A percentile compares a stretch with the other conserved stretches of the same genome.
Evolutionary conservation across 1,140 invertebrate genomes (phyloP).

Genomic region (Hyles vespertilio): DNA sequence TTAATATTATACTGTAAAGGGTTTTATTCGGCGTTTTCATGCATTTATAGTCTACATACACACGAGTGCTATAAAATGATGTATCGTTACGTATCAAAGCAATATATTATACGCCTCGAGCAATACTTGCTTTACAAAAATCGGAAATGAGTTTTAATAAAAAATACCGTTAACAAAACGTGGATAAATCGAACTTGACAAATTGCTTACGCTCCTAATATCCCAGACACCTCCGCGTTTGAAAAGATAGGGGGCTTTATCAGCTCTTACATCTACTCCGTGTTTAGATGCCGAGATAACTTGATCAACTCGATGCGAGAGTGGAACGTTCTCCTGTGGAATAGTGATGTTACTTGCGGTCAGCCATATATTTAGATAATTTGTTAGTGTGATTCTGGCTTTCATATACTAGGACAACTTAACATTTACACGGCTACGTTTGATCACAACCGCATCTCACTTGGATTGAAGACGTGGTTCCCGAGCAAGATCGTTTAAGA

Average conservation of each 20-base stretch:
- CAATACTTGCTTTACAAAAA: conserved; percentile 17
- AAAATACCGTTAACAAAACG: conserved; percentile 57
- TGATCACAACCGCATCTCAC: too few relatives aligned
- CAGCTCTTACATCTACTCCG: conserved; percentile 49
- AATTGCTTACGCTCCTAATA: conserved; percentile 73
- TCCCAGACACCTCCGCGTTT: conserved; percentile 61
- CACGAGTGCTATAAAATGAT: too few relatives aligned
- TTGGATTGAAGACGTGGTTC: too few relatives aligned
- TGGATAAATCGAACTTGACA: conserved; percentile 64
- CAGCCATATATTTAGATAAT: background rate
- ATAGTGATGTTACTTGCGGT: conserved; percentile 33
- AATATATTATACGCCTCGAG: conserved; percentile 12
- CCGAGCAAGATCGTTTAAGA: too few relatives aligned
- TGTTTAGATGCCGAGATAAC: conserved; percentile 65
- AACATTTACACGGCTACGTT: too few relatives aligned
- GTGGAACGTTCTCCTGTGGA: conserved; percentile 18
- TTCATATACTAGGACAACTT: too few relatives aligned
- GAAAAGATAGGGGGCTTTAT: conserved; percentile 47
- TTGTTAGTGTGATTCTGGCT: background rate
- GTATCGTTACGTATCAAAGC: conserved; percentile 3
- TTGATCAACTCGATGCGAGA: conserved; percentile 50
- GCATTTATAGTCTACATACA: too few relatives aligned
- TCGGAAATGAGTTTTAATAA: conserved; percentile 16
- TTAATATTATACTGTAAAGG: too few relatives aligned
- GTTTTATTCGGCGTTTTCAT: too few relatives aligned